Base-by-base conservation (phyloP, 1,140 invertebrate genomes). In the Nylanderia fulva region DNA sequence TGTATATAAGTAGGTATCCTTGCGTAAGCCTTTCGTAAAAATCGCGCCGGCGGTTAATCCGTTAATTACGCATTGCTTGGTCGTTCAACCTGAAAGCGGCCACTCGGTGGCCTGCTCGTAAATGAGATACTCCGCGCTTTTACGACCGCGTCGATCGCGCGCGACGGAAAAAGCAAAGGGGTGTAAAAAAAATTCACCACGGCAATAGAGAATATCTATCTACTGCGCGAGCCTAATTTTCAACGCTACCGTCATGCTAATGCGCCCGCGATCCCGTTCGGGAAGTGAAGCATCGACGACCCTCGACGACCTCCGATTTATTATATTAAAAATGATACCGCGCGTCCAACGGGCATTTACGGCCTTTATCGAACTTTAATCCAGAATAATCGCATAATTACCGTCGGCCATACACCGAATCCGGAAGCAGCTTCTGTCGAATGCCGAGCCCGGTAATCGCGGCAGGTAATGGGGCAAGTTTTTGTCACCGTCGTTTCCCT, bases 371-470 rank as follows among this genome's bases (percentile, higher is more conserved):
- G 77, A 69, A 71, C 24, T 80, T 80, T 71, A 80, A 80, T 80
- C 77, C 48, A 24, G 64, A 52, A 82, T 82, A 82, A 82, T 82
- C 66, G 77, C 36, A 82, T 72, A 82, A 82, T 82, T 72, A 58
- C 24, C 64, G 24, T 42, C 24, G 64, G 45, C 33, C 39, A 11
- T 52, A 68, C 45, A n/a, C n/a, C 13, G 39, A 71, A 82, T 71
- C 42, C 77, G 77, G 77, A 82, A 82, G 60, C 85, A 61, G 54
- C 29, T 33, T 60, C 61, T 69, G 64, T 86, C 77, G 33, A 69
- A 48, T 45, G 33, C 61, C 75, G 33, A 33, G 42, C 56, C 33
- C n/a, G n/a, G 54, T 82, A 82, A 82, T 82, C 77, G 52, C 66
- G 77, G 66, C 77, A n/a, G 66, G 18, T 82, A 82, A 82, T 82